Evolutionary conservation across 2,113 vertebrate genomes (phyloP).

Genomic region (crab-eating macaque (Macaca fascicularis)): DNA sequence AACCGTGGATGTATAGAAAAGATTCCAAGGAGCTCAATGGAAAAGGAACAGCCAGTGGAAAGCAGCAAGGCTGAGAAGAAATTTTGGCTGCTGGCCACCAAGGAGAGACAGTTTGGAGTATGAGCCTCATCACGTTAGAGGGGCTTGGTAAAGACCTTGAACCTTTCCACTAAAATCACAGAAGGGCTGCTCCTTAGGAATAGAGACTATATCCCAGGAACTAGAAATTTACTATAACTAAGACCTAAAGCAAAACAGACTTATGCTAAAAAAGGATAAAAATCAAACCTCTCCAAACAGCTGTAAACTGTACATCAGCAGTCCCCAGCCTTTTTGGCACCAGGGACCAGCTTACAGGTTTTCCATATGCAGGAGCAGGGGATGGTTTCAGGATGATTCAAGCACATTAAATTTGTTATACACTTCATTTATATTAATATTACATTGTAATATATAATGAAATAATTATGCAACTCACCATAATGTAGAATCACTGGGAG

Average conservation of each 20-base stretch:
- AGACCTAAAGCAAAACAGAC: neutral
- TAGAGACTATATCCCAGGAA: neutral
- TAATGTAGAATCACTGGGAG: too few species aligned
- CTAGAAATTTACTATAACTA: neutral
- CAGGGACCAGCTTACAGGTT: too few species aligned
- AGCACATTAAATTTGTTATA: too few species aligned
- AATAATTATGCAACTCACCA: too few species aligned
- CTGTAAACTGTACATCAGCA: neutral
- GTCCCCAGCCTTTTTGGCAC: too few species aligned
- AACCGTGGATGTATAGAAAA: neutral
- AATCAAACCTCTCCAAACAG: neutral
- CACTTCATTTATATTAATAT: too few species aligned
- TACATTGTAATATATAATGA: too few species aligned
- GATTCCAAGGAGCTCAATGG: neutral
- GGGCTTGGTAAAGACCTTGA: neutral
- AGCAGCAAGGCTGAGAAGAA: neutral
- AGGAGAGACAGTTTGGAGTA: neutral
- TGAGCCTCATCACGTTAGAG: neutral
- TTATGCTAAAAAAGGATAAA: neutral
- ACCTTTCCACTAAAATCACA: neutral
- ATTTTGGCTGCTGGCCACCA: neutral
- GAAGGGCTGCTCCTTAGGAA: neutral
- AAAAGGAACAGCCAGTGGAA: neutral
- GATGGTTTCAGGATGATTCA: too few species aligned
- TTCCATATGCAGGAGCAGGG: too few species aligned